Base-by-base conservation (phyloP, 2,113 vertebrate species). In the Hiodon tergisus region DNA sequence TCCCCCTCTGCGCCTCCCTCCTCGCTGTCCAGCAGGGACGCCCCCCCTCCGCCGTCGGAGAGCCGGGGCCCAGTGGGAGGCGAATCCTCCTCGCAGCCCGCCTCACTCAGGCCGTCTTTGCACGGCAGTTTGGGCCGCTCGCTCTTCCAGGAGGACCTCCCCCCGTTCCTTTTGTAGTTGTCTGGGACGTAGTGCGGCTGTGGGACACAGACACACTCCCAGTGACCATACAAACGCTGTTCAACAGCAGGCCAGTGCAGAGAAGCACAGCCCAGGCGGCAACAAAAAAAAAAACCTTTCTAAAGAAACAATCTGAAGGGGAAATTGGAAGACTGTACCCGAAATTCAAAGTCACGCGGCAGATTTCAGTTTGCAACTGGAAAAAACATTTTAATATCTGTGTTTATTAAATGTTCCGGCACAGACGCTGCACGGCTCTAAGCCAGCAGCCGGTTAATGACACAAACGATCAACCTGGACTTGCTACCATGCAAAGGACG, bases 121-220 rank as follows among this genome's bases (percentile, higher is more conserved):
- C 79, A 80, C 53, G 52, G n/a, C 63, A 72, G 78, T 85, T 99
- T 99, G 2, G 95, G 90, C 31, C 93, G 92, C 50, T 98, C 96
- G 0, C 91, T 94, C 83, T 99, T 99, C 97, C 97, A 99, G 55
- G 97, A 95, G 0, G 97, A 98, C 17, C 97, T 93, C 14, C 97
- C 97, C 6, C 97, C 96, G 0, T 98, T 98, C 78, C 97, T 92
- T 91, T 98, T 99, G 89, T 98, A 99, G 90, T 95, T 99, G 90
- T 99, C 97, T 3, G 97, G 97, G 72, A 99, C 95, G 3, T 98
- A 97, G 86, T 99, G 97, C 87, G 97, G 97, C 97, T 99, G 72
- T 85, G 2, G 69, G 61, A 59, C 48, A 60, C 48, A 16, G 11
- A 48, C 50, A 11, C 61, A 48, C 53, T 13, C 67, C 31, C 53